These are phyloP conservation scores for Drymodes brunneopygia DNA, from an alignment of 2,113 vertebrate species.

Conservation along the genomic window DNA sequence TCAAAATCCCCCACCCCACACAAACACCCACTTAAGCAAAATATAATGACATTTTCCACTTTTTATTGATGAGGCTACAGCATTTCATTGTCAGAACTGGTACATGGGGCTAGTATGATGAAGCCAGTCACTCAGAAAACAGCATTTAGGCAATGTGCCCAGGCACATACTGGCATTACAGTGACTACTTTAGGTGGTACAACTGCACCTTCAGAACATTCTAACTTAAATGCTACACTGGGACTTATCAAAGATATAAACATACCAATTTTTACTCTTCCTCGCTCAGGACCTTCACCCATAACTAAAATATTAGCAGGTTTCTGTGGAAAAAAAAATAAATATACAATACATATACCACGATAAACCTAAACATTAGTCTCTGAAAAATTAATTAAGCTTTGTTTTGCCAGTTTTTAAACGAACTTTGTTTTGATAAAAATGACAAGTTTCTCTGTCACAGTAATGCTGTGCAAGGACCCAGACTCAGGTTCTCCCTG, in stretches of 20 bases:
- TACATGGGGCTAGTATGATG: conserved; percentile 2
- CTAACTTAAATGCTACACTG: conserved; percentile 73
- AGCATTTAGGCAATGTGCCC: conserved; percentile 23
- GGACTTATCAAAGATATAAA: conserved; percentile 77
- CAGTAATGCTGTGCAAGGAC: conserved; percentile 6
- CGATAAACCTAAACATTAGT: conserved; percentile 67
- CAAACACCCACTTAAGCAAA: conserved; percentile 31
- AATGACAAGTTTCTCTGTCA: conserved; percentile 26
- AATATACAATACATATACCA: conserved; percentile 74
- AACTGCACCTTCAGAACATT: conserved; percentile 63
- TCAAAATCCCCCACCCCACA: conserved; percentile 17
- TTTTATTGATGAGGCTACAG: conserved; percentile 31
- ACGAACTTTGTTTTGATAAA: conserved; percentile 51
- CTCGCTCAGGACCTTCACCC: conserved; percentile 99
- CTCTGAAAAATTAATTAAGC: conserved; percentile 63
- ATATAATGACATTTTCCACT: conserved; percentile 28
- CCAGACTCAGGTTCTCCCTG: not conserved
- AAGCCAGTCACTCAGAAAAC: conserved; percentile 40
- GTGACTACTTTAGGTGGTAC: conserved; percentile 56
- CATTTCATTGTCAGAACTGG: conserved; percentile 34
- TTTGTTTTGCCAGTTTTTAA: conserved; percentile 69
- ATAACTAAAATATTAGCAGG: conserved; percentile 99
- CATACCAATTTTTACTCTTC: conserved; percentile 99
- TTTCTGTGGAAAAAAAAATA: conserved; percentile 90
- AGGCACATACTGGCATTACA: conserved; percentile 45